phyloP scores from a whole-genome alignment of 2,797 vertebrate species.

The Aldrovandia affinis region DNA sequence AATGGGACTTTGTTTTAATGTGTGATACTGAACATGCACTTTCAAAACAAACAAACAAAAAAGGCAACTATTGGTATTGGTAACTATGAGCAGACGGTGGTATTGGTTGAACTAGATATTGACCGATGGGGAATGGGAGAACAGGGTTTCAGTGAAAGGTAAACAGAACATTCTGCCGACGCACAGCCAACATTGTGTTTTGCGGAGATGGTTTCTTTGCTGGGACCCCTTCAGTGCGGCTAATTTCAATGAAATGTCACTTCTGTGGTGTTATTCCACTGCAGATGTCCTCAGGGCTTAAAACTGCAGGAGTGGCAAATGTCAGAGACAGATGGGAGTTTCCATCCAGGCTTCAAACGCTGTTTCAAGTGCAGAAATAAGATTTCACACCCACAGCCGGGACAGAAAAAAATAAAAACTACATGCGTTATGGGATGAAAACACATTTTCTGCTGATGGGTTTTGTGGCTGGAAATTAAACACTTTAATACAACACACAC shows the following conservation, averaged over 20 bases:
- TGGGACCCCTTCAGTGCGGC: constrained; percentile 13
- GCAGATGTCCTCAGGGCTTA: constrained; percentile 35
- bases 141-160: neutral
- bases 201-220: neutral
- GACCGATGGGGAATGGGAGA: no score
- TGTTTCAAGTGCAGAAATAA: constrained; percentile 39
- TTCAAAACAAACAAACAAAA: neutral
- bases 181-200: neutral
- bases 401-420: constrained; percentile 14
- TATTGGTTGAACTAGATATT: no score
- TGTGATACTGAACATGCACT: neutral
- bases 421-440: neutral
- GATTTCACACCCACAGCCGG: constrained; percentile 37
- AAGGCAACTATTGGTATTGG: neutral
- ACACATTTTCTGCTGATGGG: constrained; percentile 21
- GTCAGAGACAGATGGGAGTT: constrained; percentile 31
- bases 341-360: constrained; percentile 26
- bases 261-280: constrained; percentile 32
- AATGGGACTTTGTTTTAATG: neutral
- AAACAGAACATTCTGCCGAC: neutral
- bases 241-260: constrained; percentile 46
- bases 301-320: constrained; percentile 31
- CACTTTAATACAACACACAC: neutral
- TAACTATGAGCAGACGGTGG: no score
- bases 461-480: neutral